phyloP scores from a whole-genome alignment of 2,113 vertebrate genomes.

The Carassius carassius region DNA sequence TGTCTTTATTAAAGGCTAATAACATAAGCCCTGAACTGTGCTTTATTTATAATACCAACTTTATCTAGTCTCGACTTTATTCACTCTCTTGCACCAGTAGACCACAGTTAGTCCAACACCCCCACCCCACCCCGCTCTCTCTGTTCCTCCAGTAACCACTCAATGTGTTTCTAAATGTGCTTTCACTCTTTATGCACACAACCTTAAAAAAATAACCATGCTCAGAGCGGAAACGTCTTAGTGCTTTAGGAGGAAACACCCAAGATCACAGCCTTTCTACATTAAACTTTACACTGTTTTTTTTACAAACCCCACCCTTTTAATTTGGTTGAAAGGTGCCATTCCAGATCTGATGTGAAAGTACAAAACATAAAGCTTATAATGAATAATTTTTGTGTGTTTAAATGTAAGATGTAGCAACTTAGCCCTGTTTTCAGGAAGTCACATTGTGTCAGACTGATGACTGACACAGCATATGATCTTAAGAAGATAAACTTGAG shows the following conservation, averaged over 20 bases:
- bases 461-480: conserved; percentile 10
- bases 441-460: conserved; percentile 9
- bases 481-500: not conserved
- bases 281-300: not conserved
- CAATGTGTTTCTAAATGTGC: not conserved
- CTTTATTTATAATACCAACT: not conserved
- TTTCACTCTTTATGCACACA: not conserved
- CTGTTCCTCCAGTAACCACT: not conserved
- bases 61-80: not conserved
- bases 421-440: conserved; percentile 8
- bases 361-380: not conserved
- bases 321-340: not conserved
- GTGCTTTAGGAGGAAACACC: conserved; percentile 45
- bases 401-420: not conserved
- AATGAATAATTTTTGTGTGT: not conserved
- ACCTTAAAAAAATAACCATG: not conserved
- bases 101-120: not conserved
- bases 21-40: not conserved
- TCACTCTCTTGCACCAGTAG: not conserved
- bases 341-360: not conserved
- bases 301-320: not conserved
- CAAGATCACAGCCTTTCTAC: conserved; percentile 31
- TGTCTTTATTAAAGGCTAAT: not conserved
- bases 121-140: conserved; percentile 6
- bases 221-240: conserved; percentile 41